Conservation (phyloP, 2,113 vertebrate genomes). For the Onychostruthus taczanowskii region DNA sequence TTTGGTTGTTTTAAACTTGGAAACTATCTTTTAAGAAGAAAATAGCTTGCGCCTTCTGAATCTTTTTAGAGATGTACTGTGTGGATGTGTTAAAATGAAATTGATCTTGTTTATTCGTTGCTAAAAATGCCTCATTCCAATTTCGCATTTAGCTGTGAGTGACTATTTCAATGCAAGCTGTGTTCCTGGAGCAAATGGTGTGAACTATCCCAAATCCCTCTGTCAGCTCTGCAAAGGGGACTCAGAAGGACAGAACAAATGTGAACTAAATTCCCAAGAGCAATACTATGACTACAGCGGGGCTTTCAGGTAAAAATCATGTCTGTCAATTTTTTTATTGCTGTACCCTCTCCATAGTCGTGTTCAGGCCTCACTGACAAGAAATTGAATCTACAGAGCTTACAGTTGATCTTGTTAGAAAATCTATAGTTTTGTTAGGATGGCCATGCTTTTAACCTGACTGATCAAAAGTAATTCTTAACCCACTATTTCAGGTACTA, state of each 20-base stretch:
- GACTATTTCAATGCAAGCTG: conserved; percentile 90
- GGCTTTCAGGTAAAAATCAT: conserved; percentile 86
- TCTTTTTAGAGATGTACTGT: background rate
- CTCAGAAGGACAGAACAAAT: conserved; percentile 61
- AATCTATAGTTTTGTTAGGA: background rate
- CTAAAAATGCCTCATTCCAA: background rate
- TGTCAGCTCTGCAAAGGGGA: conserved; percentile 86
- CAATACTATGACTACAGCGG: conserved; percentile 85
- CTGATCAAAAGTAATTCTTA: background rate
- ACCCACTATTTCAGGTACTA: background rate
- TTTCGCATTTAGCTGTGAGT: conserved; percentile 78
- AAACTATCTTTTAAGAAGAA: background rate
- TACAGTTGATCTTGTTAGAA: background rate
- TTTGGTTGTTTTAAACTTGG: background rate
- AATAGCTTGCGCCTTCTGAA: background rate
- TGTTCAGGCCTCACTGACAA: background rate
- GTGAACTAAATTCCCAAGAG: conserved; percentile 73
- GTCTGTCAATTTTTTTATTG: background rate
- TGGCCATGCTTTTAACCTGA: background rate
- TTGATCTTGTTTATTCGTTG: background rate
- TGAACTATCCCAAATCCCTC: conserved; percentile 72
- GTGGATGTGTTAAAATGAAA: background rate
- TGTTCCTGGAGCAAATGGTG: conserved; percentile 80
- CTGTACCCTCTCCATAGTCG: background rate
- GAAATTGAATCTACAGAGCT: background rate